Base-by-base conservation (phyloP, 2,113 vertebrate species). In the Leptosomus discolor region DNA sequence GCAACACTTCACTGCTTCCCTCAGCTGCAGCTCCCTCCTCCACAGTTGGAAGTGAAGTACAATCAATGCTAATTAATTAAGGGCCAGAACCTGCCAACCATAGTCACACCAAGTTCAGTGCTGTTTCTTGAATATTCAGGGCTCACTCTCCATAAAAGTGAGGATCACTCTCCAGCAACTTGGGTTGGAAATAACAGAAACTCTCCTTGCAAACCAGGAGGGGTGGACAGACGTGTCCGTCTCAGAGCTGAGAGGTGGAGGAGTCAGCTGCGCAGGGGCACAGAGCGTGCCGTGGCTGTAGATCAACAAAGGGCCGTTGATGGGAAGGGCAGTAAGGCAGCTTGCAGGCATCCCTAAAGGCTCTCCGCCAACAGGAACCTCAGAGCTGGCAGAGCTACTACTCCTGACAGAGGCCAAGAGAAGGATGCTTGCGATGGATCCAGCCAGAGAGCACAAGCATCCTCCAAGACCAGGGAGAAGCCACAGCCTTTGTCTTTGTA, bases 31-130 rank as follows among this genome's bases (percentile, higher is more conserved):
- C 71, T 94, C 90, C 89, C 76, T 92, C 90, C 61, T 94, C 73
- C 63, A 73, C 80, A 83, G 76, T 85, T 94, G 69, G 77, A 93
- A 88, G 37, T 50, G 34, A 83, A 95, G 82, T 41, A 78, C 8
- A n/a, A 96, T 97, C 92, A 77, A 96, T 95, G 95, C 64, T 95
- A 96, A 97, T 94, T 97, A 97, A 97, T 92, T 95, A 97, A 90
- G 56, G 83, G 56, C 77, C 71, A 86, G 94, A 94, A 90, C 43
- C 68, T 85, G 81, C 86, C 78, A 92, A 65, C 76, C 70, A 68
- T 18, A 27, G 65, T 87, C 94, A 67, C 45, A 71, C 11, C 8
- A 54, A 96, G 86, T 94, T 91, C 68, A 70, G 17, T 11, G 51
- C 30, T 78, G 46, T 43, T 96, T 75, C 88, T 51, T 94, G 92